Evolutionary conservation across 2,888 invertebrate species (phyloP), one percentile per base, ranked within the genome.

Genomic region (Caenorhabditis zanzibari): DNA sequence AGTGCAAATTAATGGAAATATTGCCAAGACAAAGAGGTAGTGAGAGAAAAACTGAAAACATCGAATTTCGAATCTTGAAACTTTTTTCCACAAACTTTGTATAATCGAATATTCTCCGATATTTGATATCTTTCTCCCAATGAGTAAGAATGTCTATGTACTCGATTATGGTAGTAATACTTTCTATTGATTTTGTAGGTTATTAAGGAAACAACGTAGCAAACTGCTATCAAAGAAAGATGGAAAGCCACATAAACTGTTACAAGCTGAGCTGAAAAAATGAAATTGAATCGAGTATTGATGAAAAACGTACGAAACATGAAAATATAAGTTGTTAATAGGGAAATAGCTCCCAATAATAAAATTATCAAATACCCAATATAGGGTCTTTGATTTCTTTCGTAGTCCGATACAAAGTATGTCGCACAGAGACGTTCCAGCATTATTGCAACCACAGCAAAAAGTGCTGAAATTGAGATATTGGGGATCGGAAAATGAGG

Each of bases 121-220:
- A 66, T 66, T 14, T 66, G 66, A 49, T 66, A 66, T 52, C 66
- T 19, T 22, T 66, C 66, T 12, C 66, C 66, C 12, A 66, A n/a
- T 0, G 66, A 66, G 44, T 66, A 66, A 1, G 66, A 49, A 22
- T 66, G 66, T 32, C 49, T 49, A 9, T 35, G 16, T 14, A 35
- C 47, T 22, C 66, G 49, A 66, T 66, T 49, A 5, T 52, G 24
- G 26, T 49, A 19, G 22, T 49, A 66, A 35, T 66, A 66, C 6
- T 52, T 49, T 32, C 49, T n/a, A 35, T 66, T 66, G 9, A 52
- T 10, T 47, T 49, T n/a, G 49, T 66, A 69, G 5, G 24, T 56
- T 7, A 24, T 38, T 10, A 69, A 7, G 16, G 56, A 56, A 32
- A 69, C 56, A 2, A 41, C 16, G 10, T 69, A 56, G 7, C 44